A percentile compares a stretch with the other conserved stretches of the same genome.
These are phyloP conservation scores for Aleadryas rufinucha DNA, from an alignment of 2,113 vertebrate genomes.

Conservation along the genomic window DNA sequence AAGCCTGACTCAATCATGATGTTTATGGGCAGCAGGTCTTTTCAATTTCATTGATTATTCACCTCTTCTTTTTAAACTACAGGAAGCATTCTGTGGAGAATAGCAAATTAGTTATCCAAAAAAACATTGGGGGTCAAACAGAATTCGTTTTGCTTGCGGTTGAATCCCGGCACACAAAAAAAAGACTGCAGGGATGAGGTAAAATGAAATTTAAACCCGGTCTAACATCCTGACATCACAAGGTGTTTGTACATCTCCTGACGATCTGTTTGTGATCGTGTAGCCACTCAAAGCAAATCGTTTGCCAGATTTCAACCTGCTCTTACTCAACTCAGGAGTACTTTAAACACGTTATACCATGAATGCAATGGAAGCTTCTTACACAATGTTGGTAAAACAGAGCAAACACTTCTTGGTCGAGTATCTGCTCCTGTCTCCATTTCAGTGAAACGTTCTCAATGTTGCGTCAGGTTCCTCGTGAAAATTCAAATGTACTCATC, in stretches of 20 bases:
- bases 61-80: background rate
- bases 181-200: background rate
- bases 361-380: background rate
- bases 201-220: background rate
- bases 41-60: background rate
- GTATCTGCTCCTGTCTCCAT: background rate
- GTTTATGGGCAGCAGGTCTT: background rate
- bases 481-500: background rate
- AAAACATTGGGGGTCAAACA: background rate
- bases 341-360: background rate
- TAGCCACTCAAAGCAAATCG: background rate
- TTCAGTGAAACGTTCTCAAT: background rate
- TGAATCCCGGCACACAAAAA: background rate
- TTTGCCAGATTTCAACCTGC: background rate
- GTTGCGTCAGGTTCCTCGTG: accelerated
- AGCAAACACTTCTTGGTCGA: background rate
- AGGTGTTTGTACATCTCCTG: background rate
- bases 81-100: background rate
- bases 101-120: background rate
- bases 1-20: background rate
- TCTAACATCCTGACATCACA: background rate
- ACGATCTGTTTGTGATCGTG: background rate
- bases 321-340: background rate
- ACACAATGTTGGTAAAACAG: background rate
- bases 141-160: background rate